Percentiles rank a stretch among this genome's conserved stretches.
These are phyloP conservation scores for Perccottus glenii DNA, from an alignment of 2,113 vertebrate genomes.

Conservation along the genomic window DNA sequence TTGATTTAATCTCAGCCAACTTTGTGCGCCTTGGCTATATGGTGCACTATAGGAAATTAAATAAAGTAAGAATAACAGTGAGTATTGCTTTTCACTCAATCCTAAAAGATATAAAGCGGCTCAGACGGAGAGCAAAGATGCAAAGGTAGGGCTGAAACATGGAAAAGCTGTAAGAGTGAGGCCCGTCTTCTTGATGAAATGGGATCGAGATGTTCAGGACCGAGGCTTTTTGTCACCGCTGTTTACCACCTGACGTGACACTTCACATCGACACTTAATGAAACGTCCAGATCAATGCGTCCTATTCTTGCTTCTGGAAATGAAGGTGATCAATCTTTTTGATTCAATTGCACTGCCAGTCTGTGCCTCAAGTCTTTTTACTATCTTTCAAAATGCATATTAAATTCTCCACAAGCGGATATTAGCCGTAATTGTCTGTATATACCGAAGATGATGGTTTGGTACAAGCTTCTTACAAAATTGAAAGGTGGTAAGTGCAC, in stretches of 20 bases:
- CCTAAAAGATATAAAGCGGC: no score
- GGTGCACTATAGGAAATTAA: no score
- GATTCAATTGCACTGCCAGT: constrained; percentile 28
- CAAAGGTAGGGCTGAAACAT: not conserved
- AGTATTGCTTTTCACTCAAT: no score
- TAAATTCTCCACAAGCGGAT: constrained; percentile 4
- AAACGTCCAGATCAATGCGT: constrained; percentile 78
- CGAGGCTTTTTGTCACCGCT: constrained; percentile 3
- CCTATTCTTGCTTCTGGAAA: constrained; percentile 69
- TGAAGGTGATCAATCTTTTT: constrained; percentile 78
- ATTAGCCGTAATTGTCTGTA: not conserved
- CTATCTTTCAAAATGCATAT: constrained; percentile 4
- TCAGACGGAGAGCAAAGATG: not conserved
- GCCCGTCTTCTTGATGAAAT: constrained; percentile 23
- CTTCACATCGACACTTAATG: constrained; percentile 71
- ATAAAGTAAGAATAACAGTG: no score
- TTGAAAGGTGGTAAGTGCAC: constrained; percentile 51
- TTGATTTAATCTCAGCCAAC: no score
- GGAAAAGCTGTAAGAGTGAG: constrained; percentile 14
- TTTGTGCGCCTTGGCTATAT: no score
- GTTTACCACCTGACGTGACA: constrained; percentile 69
- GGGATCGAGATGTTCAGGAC: constrained; percentile 39
- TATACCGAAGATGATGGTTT: constrained; percentile 30
- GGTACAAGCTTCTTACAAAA: constrained; percentile 23
- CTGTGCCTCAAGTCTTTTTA: not conserved